Evolutionary conservation across 2,113 vertebrate species (phyloP), one percentile per base, ranked within the genome.

Genomic region (Hymenochirus boettgeri): DNA sequence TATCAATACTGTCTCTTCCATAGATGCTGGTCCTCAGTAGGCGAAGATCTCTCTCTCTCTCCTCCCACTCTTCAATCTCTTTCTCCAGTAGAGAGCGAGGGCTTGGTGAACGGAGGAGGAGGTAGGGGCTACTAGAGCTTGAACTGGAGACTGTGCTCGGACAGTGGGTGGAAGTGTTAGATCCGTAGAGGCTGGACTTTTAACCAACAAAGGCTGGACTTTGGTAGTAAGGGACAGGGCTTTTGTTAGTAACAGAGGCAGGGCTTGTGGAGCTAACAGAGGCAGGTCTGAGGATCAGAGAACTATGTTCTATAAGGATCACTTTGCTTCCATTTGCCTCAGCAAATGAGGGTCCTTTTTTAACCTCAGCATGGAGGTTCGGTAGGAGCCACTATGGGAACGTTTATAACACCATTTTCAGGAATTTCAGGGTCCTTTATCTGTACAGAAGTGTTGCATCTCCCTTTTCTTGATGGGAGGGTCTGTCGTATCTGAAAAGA

Each of bases 21-120:
- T 92, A 92, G 70, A 92, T 29, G 21, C 64, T 73, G 33, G 69
- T 66, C 67, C 91, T 78, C 76, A 85, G 90, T 59, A 69, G 58
- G 76, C 81, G 50, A 88, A 79, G 65, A 90, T 89, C 61, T 71
- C 42, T 91, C 90, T 93, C n/a, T 91, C 91, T 79, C 53, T 90
- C 83, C 18, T 57, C 70, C 33, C 70, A 78, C 18, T 70, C 74
- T n/a, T 75, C 78, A 74, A 92, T 89, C 75, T 93, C 91, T 67
- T 78, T 86, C 75, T 88, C 84, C 33, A 93, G 82, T 51, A 88
- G 76, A 0, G 89, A 86, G 63, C 82, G 72, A 17, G 84, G 71
- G 37, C 76, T 64, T 52, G 75, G 19, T 8, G 83, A 82, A 13
- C 82, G 79, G 15, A 81, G 79, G 69, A 88, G 66, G 65, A 83